A percentile compares a stretch with the other conserved stretches of the same genome.
Conservation (phyloP, 2,113 vertebrate species). For the Apeltes quadracus region DNA sequence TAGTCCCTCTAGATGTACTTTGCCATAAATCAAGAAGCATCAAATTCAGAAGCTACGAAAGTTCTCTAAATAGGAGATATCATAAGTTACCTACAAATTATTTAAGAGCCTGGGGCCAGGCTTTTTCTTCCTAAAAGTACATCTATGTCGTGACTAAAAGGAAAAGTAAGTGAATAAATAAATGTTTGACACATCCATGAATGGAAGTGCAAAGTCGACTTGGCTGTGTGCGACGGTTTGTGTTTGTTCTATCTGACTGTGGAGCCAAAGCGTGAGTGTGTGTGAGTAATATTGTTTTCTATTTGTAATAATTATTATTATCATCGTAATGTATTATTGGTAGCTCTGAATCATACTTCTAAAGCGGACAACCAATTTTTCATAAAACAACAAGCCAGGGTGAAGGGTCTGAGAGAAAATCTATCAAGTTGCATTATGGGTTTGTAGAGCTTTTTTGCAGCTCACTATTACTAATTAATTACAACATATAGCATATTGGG, state of each 20-base stretch:
- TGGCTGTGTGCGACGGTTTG: background rate
- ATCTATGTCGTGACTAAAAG: background rate
- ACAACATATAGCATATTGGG: background rate
- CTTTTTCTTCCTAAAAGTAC: background rate
- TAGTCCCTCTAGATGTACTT: background rate
- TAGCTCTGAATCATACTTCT: background rate
- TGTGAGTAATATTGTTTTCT: background rate
- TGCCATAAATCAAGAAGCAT: background rate
- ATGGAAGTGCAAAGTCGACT: background rate
- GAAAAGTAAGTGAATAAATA: conserved; percentile 12
- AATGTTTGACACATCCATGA: conserved; percentile 10
- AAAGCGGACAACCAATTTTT: background rate
- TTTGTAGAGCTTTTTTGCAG: background rate
- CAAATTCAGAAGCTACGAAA: background rate
- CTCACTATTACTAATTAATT: background rate
- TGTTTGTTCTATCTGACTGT: background rate
- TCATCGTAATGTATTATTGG: background rate
- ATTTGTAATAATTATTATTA: background rate
- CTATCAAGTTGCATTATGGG: background rate
- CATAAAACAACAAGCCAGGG: background rate
- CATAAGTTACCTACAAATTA: background rate
- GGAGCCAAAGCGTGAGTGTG: background rate
- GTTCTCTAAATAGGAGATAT: background rate
- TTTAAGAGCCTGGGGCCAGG: background rate
- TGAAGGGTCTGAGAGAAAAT: background rate